Evolutionary conservation across 2,113 vertebrate species (phyloP).

Genomic region (Corydoras sp.): DNA sequence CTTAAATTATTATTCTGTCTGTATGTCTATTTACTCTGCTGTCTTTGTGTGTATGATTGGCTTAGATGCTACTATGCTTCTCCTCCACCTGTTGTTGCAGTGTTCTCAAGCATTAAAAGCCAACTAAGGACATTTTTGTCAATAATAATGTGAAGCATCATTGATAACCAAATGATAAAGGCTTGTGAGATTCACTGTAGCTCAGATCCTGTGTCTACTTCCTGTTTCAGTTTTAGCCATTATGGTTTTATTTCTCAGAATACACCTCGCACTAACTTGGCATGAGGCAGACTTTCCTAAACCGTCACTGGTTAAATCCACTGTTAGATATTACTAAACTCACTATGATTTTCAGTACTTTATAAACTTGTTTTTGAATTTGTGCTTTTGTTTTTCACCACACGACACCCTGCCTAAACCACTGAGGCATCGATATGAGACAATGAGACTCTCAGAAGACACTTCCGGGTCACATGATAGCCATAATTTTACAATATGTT

Average conservation of each 20-base stretch:
- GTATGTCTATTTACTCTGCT: too few species aligned
- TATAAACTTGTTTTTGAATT: not conserved
- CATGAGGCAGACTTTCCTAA: slow-evolving; percentile 15
- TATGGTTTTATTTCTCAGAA: slow-evolving; percentile 13
- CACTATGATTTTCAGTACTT: not conserved
- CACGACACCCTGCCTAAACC: not conserved
- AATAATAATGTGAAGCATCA: slow-evolving; percentile 24
- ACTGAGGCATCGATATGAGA: too few species aligned
- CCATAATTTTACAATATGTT: too few species aligned
- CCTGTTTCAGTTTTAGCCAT: slow-evolving; percentile 38
- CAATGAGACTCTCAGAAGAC: too few species aligned
- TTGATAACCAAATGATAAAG: slow-evolving; percentile 48
- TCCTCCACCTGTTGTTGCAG: slow-evolving; percentile 7
- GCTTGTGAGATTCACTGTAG: slow-evolving; percentile 13
- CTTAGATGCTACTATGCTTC: not conserved
- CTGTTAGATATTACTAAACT: slow-evolving; percentile 19
- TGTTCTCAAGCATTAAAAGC: slow-evolving; percentile 18
- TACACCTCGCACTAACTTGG: not conserved
- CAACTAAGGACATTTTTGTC: not conserved
- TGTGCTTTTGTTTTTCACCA: not conserved
- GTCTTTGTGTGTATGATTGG: too few species aligned
- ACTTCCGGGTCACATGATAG: too few species aligned
- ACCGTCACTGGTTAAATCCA: not conserved
- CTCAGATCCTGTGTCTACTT: slow-evolving; percentile 37
- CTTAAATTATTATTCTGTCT: too few species aligned